phyloP scores from a whole-genome alignment of 1,140 invertebrate genomes.

The Trialeurodes vaporariorum region DNA sequence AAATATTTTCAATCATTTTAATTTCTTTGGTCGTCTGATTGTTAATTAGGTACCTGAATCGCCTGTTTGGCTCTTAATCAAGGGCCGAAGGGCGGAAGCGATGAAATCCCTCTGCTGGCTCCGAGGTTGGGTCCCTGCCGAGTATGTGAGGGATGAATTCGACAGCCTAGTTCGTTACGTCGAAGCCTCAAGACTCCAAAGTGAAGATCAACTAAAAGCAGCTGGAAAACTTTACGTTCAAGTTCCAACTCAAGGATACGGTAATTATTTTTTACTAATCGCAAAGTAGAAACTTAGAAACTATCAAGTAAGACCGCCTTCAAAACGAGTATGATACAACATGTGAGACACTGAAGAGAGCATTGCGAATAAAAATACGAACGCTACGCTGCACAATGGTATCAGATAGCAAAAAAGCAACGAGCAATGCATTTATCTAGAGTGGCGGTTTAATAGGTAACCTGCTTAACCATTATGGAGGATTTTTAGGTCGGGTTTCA shows the following conservation, averaged over 20 bases:
- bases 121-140: constrained; percentile 36
- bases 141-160: constrained; percentile 38
- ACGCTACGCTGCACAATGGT: no score
- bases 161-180: constrained; percentile 31
- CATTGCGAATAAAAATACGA: no score
- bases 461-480: no score
- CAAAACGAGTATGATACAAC: neutral
- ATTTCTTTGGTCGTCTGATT: neutral
- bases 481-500: no score
- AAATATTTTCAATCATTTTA: no score
- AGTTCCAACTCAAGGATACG: neutral
- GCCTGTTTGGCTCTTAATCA: constrained; percentile 45
- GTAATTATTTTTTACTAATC: neutral
- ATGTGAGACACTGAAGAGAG: constrained; percentile 23
- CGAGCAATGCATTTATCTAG: no score
- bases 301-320: neutral
- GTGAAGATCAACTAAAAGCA: neutral
- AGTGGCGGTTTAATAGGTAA: no score
- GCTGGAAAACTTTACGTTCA: neutral
- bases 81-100: constrained; percentile 37
- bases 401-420: no score
- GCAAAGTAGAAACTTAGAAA: neutral
- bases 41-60: constrained; percentile 43
- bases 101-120: constrained; percentile 37
- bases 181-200: constrained; percentile 13